Evolutionary conservation across 2,113 vertebrate genomes (phyloP).

Genomic region (Platycercus adscitus): DNA sequence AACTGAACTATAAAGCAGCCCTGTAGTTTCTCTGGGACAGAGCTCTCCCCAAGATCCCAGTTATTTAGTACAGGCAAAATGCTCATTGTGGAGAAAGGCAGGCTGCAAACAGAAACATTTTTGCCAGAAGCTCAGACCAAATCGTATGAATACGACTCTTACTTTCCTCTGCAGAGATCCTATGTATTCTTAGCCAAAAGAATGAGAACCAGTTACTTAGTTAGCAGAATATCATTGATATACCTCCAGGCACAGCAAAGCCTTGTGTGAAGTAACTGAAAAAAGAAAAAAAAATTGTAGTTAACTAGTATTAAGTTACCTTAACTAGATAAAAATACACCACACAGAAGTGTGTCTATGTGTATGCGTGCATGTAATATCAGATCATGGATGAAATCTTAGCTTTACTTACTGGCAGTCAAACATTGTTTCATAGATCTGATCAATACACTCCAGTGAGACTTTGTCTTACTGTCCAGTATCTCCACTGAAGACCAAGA

Average conservation of each 20-base stretch:
- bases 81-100: background rate
- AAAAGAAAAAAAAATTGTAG: background rate
- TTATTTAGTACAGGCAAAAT: background rate
- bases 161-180: background rate
- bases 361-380: background rate
- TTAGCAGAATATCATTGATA: background rate
- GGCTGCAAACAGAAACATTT: background rate
- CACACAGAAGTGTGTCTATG: background rate
- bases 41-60: background rate
- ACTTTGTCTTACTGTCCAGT: background rate
- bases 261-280: background rate
- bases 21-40: background rate
- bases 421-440: background rate
- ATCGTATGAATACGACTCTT: rapidly evolving
- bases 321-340: background rate
- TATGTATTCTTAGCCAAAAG: rapidly evolving
- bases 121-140: background rate
- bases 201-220: background rate
- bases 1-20: background rate
- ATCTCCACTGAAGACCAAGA: background rate
- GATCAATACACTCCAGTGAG: background rate
- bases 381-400: background rate
- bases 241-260: background rate
- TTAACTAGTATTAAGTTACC: no score
- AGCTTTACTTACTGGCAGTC: background rate